Evolutionary conservation across 1,140 invertebrate species (phyloP), one percentile per base, ranked within the genome.

Genomic region (Plectrocnemia conspersa): DNA sequence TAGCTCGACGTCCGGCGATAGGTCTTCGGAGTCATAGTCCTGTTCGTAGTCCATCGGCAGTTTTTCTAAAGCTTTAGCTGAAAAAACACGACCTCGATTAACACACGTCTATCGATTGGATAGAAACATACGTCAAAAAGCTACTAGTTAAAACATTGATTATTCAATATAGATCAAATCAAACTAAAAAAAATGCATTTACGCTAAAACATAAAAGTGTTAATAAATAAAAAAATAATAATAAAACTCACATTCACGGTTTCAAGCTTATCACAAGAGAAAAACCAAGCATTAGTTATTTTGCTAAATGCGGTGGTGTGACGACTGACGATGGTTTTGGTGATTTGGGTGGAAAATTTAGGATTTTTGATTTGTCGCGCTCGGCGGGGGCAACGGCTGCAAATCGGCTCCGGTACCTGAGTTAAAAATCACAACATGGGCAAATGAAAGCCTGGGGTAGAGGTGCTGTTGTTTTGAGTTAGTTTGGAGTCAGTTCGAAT

Each of bases 21-120:
- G 74, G 64, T 85, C 83, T 50, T 84, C 82, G 41, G 80, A 79
- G 29, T 83, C 79, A 54, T 77, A 74, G 58, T 66, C 73, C 29
- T 69, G 66, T 44, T 79, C 63, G 56, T 60, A 50, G 63, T 73
- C 64, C 70, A 64, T 54, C 21, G 83, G 82, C 64, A 85, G 69
- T 62, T 80, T 81, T 61, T 83, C 80, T 68, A 89, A 75, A 64
- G 87, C 87, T 79, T 86, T 84, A 61, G 83, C 86, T 90, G 75
- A 62, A 67, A 68, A n/a, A n/a, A n/a, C n/a, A n/a, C n/a, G n/a
- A n/a, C n/a, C n/a, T n/a, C n/a, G n/a, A n/a, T n/a, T n/a, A 29
- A 29, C n/a, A 29, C 6, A 29, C n/a, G 6, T 6, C 6, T 29
- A 29, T 4, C 32, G 3, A 15, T 13, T 3, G 3, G 16, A 13